Base-by-base conservation (phyloP, 2,888 invertebrate species). In the Pollenia labialis region DNA sequence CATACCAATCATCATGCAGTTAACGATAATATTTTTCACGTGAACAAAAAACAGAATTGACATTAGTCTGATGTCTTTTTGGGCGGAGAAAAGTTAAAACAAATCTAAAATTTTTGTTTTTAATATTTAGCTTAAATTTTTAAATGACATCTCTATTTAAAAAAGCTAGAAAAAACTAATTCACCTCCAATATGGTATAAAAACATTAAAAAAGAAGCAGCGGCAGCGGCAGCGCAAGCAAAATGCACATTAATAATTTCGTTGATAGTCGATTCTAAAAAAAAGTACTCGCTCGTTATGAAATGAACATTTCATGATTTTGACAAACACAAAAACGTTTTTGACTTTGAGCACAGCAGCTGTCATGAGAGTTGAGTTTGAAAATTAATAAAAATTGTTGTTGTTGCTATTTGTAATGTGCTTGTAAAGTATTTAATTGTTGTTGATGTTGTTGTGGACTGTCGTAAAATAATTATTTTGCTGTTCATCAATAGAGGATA, bases 301-400 rank as follows among this genome's bases (percentile, higher is more conserved):
- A 83, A 52, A 18, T 16, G 58, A 74, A 72, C 79, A 85, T 76
- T 81, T 62, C 68, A 76, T 84, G 84, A 87, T 87, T 87, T 84
- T 72, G 76, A 87, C 66, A 84, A 84, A 83, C 82, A 69, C 4
- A 32, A 77, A 77, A 83, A 68, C 68, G 79, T 83, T 82, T 81
- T 80, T 79, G 81, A 76, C 87, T 85, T 85, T 85, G 85, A 85
- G 79, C 71, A 74, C 82, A 85, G 60, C 85, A 68, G 71, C 76
- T 86, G 83, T 83, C 80, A 83, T 86, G 80, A 80, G 58, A 80
- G 83, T 75, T 76, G 75, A 56, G 56, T 44, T 84, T 52, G 18
- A 40, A 74, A 72, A 79, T 83, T 72, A 80, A 85, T 85, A 48
- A 76, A 64, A 54, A 46, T 60, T 74, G 52, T 76, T 75, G 58